Base-by-base conservation (phyloP, 2,113 vertebrate species). In the Reinhardtius hippoglossoides region DNA sequence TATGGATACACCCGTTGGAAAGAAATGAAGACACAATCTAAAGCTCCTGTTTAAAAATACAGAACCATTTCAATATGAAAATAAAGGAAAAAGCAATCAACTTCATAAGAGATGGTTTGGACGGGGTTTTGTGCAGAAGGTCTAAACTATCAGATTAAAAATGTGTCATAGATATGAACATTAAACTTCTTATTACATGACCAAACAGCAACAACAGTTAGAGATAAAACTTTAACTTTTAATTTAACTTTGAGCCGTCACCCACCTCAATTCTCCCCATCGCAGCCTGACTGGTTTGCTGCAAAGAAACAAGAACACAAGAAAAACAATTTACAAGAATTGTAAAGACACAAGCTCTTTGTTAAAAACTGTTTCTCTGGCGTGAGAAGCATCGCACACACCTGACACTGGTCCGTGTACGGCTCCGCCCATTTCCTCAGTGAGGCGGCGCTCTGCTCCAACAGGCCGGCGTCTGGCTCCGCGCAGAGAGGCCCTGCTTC, bases 351-450 rank as follows among this genome's bases (percentile, higher is more conserved):
- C 27, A 6, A 31, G 27, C 4, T 31, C 27, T 31, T 31, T 31
- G 27, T 31, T 6, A 6, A 4, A 23, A 6, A 6, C 0, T 5
- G 27, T 31, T 31, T 40, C 14, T 46, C 13, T 5, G 15, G 42
- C 12, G 42, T 14, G 4, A 50, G 18, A 52, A 2, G 20, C 9
- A 15, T 2, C 20, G 1, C 5, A 68, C 31, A 2, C 20, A 71
- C 97, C 96, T 96, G 96, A 90, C 94, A 95, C 95, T 93, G 94
- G 81, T 60, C 76, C 3, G 94, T 93, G 55, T 96, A 97, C 0
- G 97, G 97, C 70, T 95, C 87, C 0, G 93, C 90, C 68, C 92
- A 83, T 5, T 90, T 94, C 84, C 97, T 95, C 50, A 98, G 77
- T 3, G 57, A 89, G 0, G 95, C 92, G 24, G 97, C 90, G 8